Conservation (phyloP, 2,888 invertebrate genomes). For the Quadriops clusia region DNA sequence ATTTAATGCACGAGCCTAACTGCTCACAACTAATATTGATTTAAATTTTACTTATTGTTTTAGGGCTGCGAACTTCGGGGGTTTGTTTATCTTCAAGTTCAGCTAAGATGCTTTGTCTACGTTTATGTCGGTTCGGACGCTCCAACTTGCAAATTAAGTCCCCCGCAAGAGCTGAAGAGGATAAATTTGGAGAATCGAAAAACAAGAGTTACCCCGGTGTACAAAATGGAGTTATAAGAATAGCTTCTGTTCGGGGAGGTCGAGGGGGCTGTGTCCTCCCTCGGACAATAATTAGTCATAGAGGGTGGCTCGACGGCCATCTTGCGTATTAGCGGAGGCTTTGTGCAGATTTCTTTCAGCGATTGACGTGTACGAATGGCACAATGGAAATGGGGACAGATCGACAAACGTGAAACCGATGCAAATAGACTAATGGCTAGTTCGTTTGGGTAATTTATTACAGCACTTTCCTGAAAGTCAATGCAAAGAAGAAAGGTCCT, state of each 20-base stretch:
- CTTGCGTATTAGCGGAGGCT: slow-evolving; percentile 20
- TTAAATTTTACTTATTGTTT: too few relatives aligned
- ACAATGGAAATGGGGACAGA: slow-evolving; percentile 13
- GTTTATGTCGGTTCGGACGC: too few relatives aligned
- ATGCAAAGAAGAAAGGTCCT: slow-evolving; percentile 33
- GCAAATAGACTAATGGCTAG: slow-evolving; percentile 35
- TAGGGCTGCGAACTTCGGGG: too few relatives aligned
- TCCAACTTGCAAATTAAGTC: too few relatives aligned
- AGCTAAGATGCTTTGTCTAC: too few relatives aligned
- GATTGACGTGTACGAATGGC: slow-evolving; percentile 16
- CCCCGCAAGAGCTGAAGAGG: too few relatives aligned
- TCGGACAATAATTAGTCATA: slow-evolving; percentile 37
- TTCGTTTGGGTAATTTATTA: slow-evolving; percentile 35
- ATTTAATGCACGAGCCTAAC: too few relatives aligned
- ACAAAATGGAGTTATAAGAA: slow-evolving; percentile 11
- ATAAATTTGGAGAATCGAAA: too few relatives aligned
- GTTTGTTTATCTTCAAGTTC: too few relatives aligned
- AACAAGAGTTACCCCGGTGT: too few relatives aligned
- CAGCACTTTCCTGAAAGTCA: slow-evolving; percentile 32
- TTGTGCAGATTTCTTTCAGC: slow-evolving; percentile 16
- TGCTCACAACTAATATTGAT: too few relatives aligned
- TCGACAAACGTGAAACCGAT: slow-evolving; percentile 25
- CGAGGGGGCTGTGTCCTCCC: slow-evolving; percentile 26
- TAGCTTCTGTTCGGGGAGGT: slow-evolving; percentile 16
- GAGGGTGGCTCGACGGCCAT: slow-evolving; percentile 32